Evolutionary conservation across 2,797 vertebrate genomes (phyloP), one percentile per base, ranked within the genome.

Genomic region (Echiichthys vipera): DNA sequence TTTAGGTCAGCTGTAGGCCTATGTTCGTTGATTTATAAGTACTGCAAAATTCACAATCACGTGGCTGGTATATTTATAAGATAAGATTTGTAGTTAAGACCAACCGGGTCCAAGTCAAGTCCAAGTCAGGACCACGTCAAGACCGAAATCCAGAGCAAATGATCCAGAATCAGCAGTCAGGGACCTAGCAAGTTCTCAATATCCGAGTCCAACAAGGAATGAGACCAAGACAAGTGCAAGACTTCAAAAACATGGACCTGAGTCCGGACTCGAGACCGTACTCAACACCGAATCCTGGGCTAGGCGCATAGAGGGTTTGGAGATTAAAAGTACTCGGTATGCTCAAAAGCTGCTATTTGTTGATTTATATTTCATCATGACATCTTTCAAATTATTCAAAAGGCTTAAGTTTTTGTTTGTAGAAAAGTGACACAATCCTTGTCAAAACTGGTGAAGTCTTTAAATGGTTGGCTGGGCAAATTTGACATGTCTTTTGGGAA

Each of bases 401-500:
- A 84, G 50, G 74, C 32, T 30, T 30, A 42, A 0, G 9, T 74
- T 45, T 82, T 73, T 78, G 59, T 80, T 71, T 75, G n/a, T 47
- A 53, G 5, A 40, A 68, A 84, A 65, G 29, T 27, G 2, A 74
- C 82, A 88, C 86, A 84, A 80, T 79, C 65, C 81, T 63, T 84
- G 86, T 88, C 86, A 89, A 82, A 83, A 73, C 3, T 14, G 43
- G 24, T 65, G 77, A 84, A 51, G 66, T 58, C 54, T 76, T 72
- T 78, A 40, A 67, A 36, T 46, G 40, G 11, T 39, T 75, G 66
- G 20, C 59, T 53, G 65, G 55, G 77, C 59, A 81, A 40, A 80
- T 87, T 67, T 87, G 85, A 89, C 81, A 65, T 13, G 43, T 69
- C 77, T 80, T 79, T 74, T 34, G 62, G 77, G 80, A 78, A 75